Base-by-base conservation (phyloP, 1,140 invertebrate genomes). In the Pogonognathellus flavescens region DNA sequence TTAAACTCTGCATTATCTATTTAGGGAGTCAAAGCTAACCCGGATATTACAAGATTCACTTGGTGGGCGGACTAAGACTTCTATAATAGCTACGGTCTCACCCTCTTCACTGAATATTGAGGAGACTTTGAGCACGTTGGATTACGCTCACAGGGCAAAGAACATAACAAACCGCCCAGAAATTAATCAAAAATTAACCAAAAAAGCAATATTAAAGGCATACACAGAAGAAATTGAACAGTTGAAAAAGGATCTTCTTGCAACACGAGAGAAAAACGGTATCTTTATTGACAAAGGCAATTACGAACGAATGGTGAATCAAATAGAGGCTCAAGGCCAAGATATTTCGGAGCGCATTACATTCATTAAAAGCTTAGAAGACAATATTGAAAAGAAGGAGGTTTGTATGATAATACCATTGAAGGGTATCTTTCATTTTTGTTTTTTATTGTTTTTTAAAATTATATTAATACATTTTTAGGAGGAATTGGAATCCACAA, bases 111-210 rank as follows among this genome's bases (percentile, higher is more conserved):
- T 94, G 85, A 97, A 98, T 90, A 90, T 97, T 25, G 96, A 99
- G 91, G 98, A 99, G 92, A 99, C 98, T 0, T 91, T 98, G 16
- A 98, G 95, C 80, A 99, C 98, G 0, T 90, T 99, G 70, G 98
- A 99, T 89, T 99, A 99, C 91, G 98, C 98, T n/a, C 94, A 96
- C 91, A 92, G 97, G 20, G 98, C 98, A 0, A 98, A 97, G 91
- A 97, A 98, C 89, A 99, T 99, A 82, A 96, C 95, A 86, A 99
- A 99, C 91, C 95, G 95, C 89, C 98, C 98, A 0, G 97, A 98
- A 91, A 93, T 98, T 13, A 99, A 99, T 92, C 96, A 98, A 90
- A 97, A 96, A 89, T 91, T 98, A 81, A 96, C 95, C 0, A 97
- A 97, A 90, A 95, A 95, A 89, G 95, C 95, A 9, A 92, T 98